Evolutionary conservation across 2,113 vertebrate genomes (phyloP).

Genomic region (Ciconia stormi): DNA sequence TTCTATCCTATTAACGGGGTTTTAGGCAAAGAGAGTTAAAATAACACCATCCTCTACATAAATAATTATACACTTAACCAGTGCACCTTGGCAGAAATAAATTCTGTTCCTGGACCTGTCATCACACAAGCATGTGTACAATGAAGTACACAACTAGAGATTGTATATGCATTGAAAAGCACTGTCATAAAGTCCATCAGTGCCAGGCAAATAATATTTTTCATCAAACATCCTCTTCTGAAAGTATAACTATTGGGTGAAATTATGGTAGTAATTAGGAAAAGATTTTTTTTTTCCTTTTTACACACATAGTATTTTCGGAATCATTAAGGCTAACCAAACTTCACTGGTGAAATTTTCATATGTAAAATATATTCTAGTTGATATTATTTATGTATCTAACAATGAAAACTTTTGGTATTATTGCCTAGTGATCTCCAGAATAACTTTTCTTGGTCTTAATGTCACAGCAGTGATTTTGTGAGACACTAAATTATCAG

Average conservation of each 20-base stretch:
- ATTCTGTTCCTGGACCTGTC: not conserved
- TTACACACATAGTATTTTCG: not conserved
- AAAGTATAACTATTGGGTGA: not conserved
- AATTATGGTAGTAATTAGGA: not conserved
- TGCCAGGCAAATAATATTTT: not conserved
- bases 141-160: not conserved
- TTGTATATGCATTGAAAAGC: not conserved
- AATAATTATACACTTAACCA: not conserved
- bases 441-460: not conserved
- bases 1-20: not conserved
- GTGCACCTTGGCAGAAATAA: not conserved
- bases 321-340: not conserved
- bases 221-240: not conserved
- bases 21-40: not conserved
- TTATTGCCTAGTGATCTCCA: not conserved
- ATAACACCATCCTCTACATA: not conserved
- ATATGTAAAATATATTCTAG: not conserved
- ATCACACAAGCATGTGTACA: not conserved
- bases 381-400: not conserved
- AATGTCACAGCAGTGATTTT: not conserved
- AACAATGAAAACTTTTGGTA: not conserved
- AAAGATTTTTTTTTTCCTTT: accelerated
- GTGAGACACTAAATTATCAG: not conserved
- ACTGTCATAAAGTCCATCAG: not conserved
- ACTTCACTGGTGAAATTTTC: not conserved